These are phyloP conservation scores for Takifugu bimaculatus DNA, from an alignment of 2,113 vertebrate species.

Conservation along the genomic window DNA sequence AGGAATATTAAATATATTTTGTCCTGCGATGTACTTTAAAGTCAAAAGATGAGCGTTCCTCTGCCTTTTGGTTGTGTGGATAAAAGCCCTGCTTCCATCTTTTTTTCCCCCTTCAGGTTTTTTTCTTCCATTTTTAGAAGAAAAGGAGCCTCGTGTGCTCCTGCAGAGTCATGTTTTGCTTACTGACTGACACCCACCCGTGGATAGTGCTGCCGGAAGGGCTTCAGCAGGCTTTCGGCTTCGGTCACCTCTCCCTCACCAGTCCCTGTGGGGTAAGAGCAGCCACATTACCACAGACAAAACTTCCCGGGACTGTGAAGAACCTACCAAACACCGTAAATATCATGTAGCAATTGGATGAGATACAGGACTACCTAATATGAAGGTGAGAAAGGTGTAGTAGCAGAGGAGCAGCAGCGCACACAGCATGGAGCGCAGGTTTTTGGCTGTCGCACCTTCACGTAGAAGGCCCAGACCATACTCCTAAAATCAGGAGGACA, in stretches of 20 bases:
- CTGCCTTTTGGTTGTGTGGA: too few species aligned
- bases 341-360: neutral
- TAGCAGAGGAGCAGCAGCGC: constrained; percentile 79
- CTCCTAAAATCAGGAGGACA: constrained; percentile 60
- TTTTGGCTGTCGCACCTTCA: constrained; percentile 68
- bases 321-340: too few species aligned
- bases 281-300: too few species aligned
- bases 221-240: constrained; percentile 75
- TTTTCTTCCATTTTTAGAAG: too few species aligned
- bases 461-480: constrained; percentile 76
- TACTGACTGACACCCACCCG: constrained; percentile 53
- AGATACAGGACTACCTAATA: constrained; percentile 67
- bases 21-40: too few species aligned
- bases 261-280: constrained; percentile 60
- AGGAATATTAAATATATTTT: too few species aligned
- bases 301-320: too few species aligned
- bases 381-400: constrained; percentile 81
- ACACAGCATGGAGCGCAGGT: constrained; percentile 80
- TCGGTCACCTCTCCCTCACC: constrained; percentile 77
- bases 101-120: too few species aligned
- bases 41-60: too few species aligned
- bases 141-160: too few species aligned
- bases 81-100: too few species aligned
- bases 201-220: constrained; percentile 76
- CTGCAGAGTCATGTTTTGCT: too few species aligned